Conservation (phyloP, 2,113 vertebrate species). For the Oenanthe oenanthe region DNA sequence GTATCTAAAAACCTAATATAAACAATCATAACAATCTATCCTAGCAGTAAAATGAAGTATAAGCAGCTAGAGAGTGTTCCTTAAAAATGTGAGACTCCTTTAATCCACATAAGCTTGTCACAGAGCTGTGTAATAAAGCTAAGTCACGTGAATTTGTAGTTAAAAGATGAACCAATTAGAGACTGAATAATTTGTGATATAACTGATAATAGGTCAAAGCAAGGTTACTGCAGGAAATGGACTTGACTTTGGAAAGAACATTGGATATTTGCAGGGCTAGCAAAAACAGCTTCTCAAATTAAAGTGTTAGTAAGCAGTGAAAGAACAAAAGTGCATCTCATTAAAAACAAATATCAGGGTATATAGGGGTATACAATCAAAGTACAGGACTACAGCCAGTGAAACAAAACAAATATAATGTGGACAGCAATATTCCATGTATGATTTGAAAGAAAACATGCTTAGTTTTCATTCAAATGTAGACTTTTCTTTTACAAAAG, state of each 20-base stretch:
- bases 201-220: slow-evolving; percentile 61
- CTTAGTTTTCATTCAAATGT: neutral
- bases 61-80: neutral
- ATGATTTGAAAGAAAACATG: neutral
- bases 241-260: slow-evolving; percentile 64
- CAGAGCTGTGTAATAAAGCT: slow-evolving; percentile 5
- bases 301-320: slow-evolving; percentile 52
- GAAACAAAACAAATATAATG: neutral
- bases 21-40: neutral
- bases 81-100: slow-evolving; percentile 3
- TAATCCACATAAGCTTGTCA: neutral
- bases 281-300: slow-evolving; percentile 49
- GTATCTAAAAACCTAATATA: neutral
- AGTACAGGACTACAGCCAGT: neutral
- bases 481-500: neutral
- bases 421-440: neutral
- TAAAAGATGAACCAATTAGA: slow-evolving; percentile 60
- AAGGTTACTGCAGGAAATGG: slow-evolving; percentile 63
- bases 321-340: slow-evolving; percentile 51
- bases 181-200: slow-evolving; percentile 62
- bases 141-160: slow-evolving; percentile 51
- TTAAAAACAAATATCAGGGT: slow-evolving; percentile 32
- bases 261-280: slow-evolving; percentile 51
- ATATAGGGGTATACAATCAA: neutral
- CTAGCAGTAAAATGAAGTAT: neutral